Evolutionary conservation across 2,797 vertebrate species (phyloP).

Genomic region (Sebastes minor): DNA sequence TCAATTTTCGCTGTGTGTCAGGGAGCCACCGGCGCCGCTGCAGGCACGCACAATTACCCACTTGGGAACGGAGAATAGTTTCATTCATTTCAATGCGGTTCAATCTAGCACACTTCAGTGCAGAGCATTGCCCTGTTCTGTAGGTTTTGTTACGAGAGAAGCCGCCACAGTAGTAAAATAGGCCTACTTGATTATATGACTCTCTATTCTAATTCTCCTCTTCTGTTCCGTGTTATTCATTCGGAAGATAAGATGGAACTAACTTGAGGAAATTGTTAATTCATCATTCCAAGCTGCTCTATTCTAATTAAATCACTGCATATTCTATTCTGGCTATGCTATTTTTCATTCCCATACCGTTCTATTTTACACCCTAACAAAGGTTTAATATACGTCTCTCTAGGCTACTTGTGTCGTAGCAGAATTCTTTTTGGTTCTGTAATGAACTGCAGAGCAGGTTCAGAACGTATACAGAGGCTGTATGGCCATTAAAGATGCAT

Average conservation of each 20-base stretch:
- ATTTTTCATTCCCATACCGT: conserved; percentile 16
- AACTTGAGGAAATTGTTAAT: conserved; percentile 62
- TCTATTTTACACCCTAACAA: conserved; percentile 28
- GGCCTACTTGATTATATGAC: conserved; percentile 27
- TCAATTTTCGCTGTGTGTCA: conserved; percentile 14
- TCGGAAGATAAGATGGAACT: conserved; percentile 50
- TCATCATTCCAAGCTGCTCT: conserved; percentile 45
- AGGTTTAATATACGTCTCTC: conserved; percentile 9
- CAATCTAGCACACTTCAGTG: conserved; percentile 38
- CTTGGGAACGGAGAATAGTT: conserved; percentile 37
- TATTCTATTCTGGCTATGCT: conserved; percentile 24
- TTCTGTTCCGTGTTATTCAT: conserved; percentile 30
- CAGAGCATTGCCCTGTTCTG: conserved; percentile 8
- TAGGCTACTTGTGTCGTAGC: conserved; percentile 3
- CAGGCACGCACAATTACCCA: conserved; percentile 38
- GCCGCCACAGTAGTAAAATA: conserved; percentile 11
- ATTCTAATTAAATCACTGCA: conserved; percentile 59
- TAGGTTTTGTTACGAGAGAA: conserved; percentile 8
- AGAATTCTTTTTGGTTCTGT: background rate
- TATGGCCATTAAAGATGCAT: conserved; percentile 3
- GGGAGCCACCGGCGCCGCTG: conserved; percentile 30
- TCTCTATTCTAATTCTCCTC: conserved; percentile 23
- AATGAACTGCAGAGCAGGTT: conserved; percentile 3
- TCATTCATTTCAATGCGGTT: conserved; percentile 33
- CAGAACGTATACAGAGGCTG: background rate